Evolutionary conservation across 2,113 vertebrate species (phyloP).

Genomic region (Garra rufa): DNA sequence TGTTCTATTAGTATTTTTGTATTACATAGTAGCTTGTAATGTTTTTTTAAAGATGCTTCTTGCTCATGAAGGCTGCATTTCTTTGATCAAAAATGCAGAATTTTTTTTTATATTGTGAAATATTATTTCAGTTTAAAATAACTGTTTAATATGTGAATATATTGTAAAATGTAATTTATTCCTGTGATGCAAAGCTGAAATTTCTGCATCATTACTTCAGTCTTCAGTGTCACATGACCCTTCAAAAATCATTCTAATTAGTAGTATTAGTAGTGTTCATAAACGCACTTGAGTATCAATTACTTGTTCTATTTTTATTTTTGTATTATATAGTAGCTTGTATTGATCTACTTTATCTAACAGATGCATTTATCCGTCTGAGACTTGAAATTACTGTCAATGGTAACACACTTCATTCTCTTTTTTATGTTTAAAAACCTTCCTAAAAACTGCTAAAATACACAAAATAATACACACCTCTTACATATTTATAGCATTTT

Average conservation of each 20-base stretch:
- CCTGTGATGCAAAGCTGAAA: too few species aligned
- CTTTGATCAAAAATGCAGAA: too few species aligned
- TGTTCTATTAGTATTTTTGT: background rate
- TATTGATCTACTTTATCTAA: background rate
- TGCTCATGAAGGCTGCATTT: too few species aligned
- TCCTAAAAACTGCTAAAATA: background rate
- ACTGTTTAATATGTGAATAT: too few species aligned
- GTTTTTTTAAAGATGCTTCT: too few species aligned
- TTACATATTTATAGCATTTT: background rate
- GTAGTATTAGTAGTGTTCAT: background rate
- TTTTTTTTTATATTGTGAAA: too few species aligned
- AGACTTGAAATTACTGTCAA: background rate
- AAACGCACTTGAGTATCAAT: background rate
- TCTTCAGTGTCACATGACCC: too few species aligned
- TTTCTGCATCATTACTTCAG: too few species aligned
- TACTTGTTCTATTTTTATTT: background rate
- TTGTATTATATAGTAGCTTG: background rate
- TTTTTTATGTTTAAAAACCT: background rate
- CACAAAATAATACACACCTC: background rate
- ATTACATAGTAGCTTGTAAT: background rate
- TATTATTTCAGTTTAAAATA: too few species aligned
- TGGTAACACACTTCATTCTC: background rate
- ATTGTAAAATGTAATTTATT: too few species aligned
- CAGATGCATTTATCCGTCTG: background rate
- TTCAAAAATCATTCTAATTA: too few species aligned